Percentiles rank a stretch among this genome's conserved stretches.
phyloP scores from a whole-genome alignment of 2,797 vertebrate species.

The Protonibea diacanthus region DNA sequence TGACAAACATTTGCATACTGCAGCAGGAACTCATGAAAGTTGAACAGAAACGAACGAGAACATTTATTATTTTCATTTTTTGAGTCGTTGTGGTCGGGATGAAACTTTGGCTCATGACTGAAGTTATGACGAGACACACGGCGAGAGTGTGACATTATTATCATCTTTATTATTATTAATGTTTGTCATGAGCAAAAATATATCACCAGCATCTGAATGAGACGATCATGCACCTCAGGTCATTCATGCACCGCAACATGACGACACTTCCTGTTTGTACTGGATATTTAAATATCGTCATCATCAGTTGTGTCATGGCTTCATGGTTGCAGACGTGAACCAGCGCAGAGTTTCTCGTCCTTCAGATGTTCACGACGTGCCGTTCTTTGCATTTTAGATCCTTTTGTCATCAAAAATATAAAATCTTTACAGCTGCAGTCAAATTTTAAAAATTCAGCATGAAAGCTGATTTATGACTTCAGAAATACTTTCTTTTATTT shows the following conservation, averaged over 20 bases:
- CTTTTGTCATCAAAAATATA: background rate
- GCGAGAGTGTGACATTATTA: background rate
- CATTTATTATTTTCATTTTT: background rate
- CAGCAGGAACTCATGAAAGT: slow-evolving; percentile 77
- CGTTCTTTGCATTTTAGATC: background rate
- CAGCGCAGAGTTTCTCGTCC: slow-evolving; percentile 34
- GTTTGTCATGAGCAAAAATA: slow-evolving; percentile 42
- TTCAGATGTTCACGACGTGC: background rate
- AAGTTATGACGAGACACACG: slow-evolving; percentile 15
- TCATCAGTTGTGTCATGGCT: slow-evolving; percentile 38
- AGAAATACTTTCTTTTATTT: too few relatives aligned
- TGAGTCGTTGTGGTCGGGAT: background rate
- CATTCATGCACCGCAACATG: slow-evolving; percentile 47
- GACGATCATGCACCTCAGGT: slow-evolving; percentile 45
- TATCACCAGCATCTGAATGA: slow-evolving; percentile 44
- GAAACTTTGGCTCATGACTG: slow-evolving; percentile 58
- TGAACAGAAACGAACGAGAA: background rate
- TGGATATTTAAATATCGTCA: slow-evolving; percentile 9
- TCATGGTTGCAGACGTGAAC: slow-evolving; percentile 21
- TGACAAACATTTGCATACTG: slow-evolving; percentile 72
- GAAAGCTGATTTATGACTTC: too few relatives aligned
- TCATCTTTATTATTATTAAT: background rate
- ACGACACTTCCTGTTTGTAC: slow-evolving; percentile 14
- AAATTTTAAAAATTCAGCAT: background rate
- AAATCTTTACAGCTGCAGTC: too few relatives aligned